phyloP scores from a whole-genome alignment of 2,113 vertebrate genomes.

The Colossoma macropomum region DNA sequence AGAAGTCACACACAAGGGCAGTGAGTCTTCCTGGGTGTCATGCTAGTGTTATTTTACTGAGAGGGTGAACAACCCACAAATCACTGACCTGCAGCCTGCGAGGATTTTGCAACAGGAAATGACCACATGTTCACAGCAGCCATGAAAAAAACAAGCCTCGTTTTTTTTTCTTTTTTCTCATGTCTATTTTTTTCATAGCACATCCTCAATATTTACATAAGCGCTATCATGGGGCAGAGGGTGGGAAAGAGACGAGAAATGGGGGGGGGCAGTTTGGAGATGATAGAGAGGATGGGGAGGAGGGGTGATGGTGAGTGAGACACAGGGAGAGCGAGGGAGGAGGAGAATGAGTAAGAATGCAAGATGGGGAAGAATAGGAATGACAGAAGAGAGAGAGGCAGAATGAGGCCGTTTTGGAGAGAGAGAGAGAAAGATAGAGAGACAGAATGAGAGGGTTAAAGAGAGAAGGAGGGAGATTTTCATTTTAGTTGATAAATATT shows the following conservation, averaged over 20 bases:
- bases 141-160: neutral
- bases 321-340: neutral
- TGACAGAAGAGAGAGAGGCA: neutral
- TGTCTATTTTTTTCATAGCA: constrained; percentile 40
- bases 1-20: neutral
- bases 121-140: constrained; percentile 23
- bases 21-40: neutral
- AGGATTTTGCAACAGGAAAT: constrained; percentile 15
- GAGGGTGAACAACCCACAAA: constrained; percentile 30
- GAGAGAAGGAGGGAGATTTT: no score
- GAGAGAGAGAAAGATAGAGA: neutral
- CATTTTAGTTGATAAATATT: no score
- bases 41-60: neutral
- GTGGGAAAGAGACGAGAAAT: constrained; percentile 40
- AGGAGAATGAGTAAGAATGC: neutral
- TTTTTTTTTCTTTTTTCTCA: constrained; percentile 11
- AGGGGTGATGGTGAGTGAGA: neutral
- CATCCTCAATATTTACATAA: constrained; percentile 43
- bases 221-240: constrained; percentile 17
- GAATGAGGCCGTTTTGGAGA: no score
- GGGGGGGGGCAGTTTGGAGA: neutral
- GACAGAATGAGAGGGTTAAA: constrained; percentile 28
- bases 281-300: constrained; percentile 27
- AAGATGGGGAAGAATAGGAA: constrained; percentile 16
- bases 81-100: constrained; percentile 34